phyloP scores from a whole-genome alignment of 1,140 invertebrate genomes.

The Bombus cullumanus region DNA sequence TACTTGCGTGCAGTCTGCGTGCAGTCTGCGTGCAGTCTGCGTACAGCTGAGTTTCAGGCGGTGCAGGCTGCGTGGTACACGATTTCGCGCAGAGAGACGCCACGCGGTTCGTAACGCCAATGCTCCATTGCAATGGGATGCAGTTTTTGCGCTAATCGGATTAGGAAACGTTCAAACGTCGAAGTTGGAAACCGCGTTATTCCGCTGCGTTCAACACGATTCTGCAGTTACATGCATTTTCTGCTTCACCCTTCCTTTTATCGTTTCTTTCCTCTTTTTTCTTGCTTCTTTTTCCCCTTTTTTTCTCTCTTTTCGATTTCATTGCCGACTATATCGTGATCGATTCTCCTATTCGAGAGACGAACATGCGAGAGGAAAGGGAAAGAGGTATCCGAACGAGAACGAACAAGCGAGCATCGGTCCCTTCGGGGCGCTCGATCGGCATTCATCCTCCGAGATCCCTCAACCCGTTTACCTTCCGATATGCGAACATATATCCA shows the following conservation, averaged over 20 bases:
- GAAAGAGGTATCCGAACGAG: background rate
- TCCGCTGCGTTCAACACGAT: conserved; percentile 79
- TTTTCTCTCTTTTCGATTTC: background rate
- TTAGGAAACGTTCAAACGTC: conserved; percentile 74
- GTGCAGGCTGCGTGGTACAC: background rate
- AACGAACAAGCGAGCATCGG: conserved; percentile 23
- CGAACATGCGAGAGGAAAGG: background rate
- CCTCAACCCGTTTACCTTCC: background rate
- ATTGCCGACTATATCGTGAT: background rate
- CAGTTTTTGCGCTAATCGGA: conserved; percentile 75
- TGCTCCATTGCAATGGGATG: conserved; percentile 59
- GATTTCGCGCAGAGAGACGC: background rate
- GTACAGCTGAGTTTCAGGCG: conserved; percentile 2
- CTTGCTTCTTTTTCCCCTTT: fast-evolving
- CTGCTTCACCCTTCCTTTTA: conserved; percentile 45
- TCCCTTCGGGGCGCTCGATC: conserved; percentile 61
- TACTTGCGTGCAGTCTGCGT: conserved; percentile 12
- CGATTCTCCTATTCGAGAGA: conserved; percentile 16
- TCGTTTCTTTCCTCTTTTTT: background rate
- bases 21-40: background rate
- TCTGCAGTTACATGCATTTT: conserved; percentile 73
- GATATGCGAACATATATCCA: background rate
- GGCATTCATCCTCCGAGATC: conserved; percentile 16
- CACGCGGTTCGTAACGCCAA: background rate
- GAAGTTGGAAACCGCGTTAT: conserved; percentile 75